Percentiles rank a stretch among this genome's conserved stretches.
These are phyloP conservation scores for Hemicrepidius hirtus DNA, from an alignment of 2,888 invertebrate genomes.

Conservation along the genomic window DNA sequence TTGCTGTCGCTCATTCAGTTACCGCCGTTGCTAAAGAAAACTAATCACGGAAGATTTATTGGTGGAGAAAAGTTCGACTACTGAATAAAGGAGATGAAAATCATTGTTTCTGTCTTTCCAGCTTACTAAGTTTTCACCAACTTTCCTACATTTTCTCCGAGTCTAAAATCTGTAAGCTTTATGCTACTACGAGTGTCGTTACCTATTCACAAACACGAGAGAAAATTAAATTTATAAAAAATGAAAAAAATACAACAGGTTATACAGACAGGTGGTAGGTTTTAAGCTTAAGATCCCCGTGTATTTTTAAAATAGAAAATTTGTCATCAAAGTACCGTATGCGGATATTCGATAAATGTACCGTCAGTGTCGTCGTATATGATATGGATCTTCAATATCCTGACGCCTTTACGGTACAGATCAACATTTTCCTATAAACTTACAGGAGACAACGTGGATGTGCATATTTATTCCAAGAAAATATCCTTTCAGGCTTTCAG, in stretches of 20 bases:
- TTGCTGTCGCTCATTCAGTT: slow-evolving; percentile 59
- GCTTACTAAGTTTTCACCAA: slow-evolving; percentile 21
- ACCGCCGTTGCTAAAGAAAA: slow-evolving; percentile 46
- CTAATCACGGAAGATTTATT: slow-evolving; percentile 51
- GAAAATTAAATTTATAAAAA: too few relatives aligned
- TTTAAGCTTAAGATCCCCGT: too few relatives aligned
- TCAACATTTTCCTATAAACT: slow-evolving; percentile 39
- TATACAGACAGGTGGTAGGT: background rate
- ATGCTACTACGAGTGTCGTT: too few relatives aligned
- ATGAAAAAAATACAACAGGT: background rate
- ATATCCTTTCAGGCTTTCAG: too few relatives aligned
- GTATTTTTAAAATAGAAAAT: slow-evolving; percentile 14
- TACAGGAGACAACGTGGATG: background rate
- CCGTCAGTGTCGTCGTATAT: slow-evolving; percentile 31
- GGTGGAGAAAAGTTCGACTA: slow-evolving; percentile 36
- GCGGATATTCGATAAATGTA: slow-evolving; percentile 28
- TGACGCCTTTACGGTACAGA: slow-evolving; percentile 33
- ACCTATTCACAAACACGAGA: too few relatives aligned
- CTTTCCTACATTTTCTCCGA: background rate
- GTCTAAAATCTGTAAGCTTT: too few relatives aligned
- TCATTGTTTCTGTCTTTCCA: slow-evolving; percentile 37
- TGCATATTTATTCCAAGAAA: background rate
- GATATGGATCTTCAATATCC: slow-evolving; percentile 50
- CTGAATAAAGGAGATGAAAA: slow-evolving; percentile 38
- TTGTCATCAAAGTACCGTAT: slow-evolving; percentile 25